A percentile compares a stretch with the other conserved stretches of the same genome.
These are phyloP conservation scores for Phorcus lineatus DNA, from an alignment of 2,888 invertebrate species.

Conservation along the genomic window DNA sequence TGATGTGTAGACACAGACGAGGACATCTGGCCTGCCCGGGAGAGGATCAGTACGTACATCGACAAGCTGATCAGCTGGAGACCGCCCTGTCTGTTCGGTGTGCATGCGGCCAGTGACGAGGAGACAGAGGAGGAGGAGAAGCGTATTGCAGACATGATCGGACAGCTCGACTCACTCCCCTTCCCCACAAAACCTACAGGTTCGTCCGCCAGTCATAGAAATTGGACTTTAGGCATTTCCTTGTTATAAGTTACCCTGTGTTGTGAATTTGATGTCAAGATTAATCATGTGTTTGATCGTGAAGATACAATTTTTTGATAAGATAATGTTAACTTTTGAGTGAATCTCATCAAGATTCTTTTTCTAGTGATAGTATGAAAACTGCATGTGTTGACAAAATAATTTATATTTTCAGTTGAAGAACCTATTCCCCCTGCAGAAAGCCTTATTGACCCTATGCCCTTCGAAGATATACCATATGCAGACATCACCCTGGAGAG, in stretches of 20 bases:
- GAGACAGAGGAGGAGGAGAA: constrained; percentile 40
- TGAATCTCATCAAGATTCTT: too few relatives aligned
- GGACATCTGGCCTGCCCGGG: constrained; percentile 51
- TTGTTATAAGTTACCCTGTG: too few relatives aligned
- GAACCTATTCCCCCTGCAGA: constrained; percentile 27
- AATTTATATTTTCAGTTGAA: neutral
- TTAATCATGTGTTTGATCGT: too few relatives aligned
- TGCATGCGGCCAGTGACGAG: constrained; percentile 45
- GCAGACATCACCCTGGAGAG: neutral
- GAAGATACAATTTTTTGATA: too few relatives aligned
- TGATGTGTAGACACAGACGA: constrained; percentile 49
- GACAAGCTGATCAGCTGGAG: constrained; percentile 57
- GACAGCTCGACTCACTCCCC: constrained; percentile 32
- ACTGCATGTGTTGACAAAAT: too few relatives aligned
- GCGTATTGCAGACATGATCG: constrained; percentile 28
- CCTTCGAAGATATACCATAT: constrained; percentile 31
- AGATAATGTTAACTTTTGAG: too few relatives aligned
- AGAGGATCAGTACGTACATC: constrained; percentile 56
- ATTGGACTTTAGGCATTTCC: too few relatives aligned
- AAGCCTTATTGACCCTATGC: constrained; percentile 18
- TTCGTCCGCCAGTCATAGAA: too few relatives aligned
- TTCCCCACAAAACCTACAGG: constrained; percentile 5
- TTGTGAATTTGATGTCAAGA: too few relatives aligned
- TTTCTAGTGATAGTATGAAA: too few relatives aligned
- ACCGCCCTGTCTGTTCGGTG: constrained; percentile 58